Evolutionary conservation across 2,113 vertebrate genomes (phyloP).

Genomic region (Phyllopteryx taeniolatus): DNA sequence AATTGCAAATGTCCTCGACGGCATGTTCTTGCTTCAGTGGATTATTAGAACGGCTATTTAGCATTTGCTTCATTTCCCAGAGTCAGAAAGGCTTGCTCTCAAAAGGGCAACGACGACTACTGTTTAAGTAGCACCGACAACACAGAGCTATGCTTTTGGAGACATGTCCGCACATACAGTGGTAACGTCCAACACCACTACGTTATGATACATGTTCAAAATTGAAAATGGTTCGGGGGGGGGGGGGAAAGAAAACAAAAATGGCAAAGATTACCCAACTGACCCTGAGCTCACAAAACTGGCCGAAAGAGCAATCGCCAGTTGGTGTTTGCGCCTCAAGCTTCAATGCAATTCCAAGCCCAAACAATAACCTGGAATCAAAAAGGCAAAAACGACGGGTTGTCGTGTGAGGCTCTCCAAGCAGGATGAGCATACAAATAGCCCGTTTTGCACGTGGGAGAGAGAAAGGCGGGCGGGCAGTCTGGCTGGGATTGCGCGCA

Average conservation of each 20-base stretch:
- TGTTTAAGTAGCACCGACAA: not conserved
- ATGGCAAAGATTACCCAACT: conserved; percentile 9
- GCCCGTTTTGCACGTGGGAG: conserved; percentile 54
- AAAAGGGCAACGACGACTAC: conserved; percentile 1
- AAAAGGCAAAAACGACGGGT: conserved; percentile 48
- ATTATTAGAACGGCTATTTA: conserved; percentile 50
- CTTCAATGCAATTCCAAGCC: conserved; percentile 22
- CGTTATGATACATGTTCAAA: not conserved
- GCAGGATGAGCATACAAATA: conserved; percentile 65
- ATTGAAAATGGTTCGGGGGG: too few species aligned
- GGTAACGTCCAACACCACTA: too few species aligned
- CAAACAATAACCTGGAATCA: conserved; percentile 55
- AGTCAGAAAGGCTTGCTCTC: conserved; percentile 7
- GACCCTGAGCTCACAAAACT: conserved; percentile 19
- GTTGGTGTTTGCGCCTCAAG: conserved; percentile 23
- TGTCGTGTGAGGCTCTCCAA: conserved; percentile 48
- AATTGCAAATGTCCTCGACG: conserved; percentile 52
- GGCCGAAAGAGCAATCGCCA: conserved; percentile 27
- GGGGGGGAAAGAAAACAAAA: too few species aligned
- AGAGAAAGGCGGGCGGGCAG: conserved; percentile 3
- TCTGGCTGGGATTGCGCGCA: conserved; percentile 64
- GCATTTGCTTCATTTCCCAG: conserved; percentile 36
- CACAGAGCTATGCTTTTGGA: not conserved
- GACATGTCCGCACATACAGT: too few species aligned
- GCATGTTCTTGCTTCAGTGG: conserved; percentile 33